A percentile compares a stretch with the other conserved stretches of the same genome.
phyloP scores from a whole-genome alignment of 2,797 vertebrate species.

The Dendrocincla fuliginosa region DNA sequence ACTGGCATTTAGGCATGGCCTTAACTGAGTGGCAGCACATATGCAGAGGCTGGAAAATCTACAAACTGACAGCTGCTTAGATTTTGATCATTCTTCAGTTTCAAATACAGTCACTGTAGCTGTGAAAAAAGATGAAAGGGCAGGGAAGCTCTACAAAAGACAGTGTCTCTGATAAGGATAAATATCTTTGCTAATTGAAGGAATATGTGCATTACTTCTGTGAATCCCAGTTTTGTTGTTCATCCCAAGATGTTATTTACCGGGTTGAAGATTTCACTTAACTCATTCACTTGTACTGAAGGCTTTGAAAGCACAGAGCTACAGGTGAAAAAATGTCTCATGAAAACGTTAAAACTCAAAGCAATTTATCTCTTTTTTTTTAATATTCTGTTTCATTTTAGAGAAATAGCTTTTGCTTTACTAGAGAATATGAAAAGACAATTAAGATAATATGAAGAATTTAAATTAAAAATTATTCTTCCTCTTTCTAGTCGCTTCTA shows the following conservation, averaged over 20 bases:
- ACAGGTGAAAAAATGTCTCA: background rate
- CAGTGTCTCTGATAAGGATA: constrained; percentile 6
- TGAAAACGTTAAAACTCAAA: background rate
- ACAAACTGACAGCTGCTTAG: constrained; percentile 17
- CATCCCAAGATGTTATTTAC: constrained; percentile 5
- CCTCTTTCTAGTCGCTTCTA: background rate
- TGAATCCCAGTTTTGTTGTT: constrained; percentile 24
- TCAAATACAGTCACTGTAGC: constrained; percentile 1
- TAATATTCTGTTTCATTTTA: background rate
- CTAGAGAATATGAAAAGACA: background rate
- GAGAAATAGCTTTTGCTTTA: background rate
- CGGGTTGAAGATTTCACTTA: constrained; percentile 22
- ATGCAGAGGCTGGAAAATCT: background rate
- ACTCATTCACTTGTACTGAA: background rate
- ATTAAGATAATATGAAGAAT: background rate
- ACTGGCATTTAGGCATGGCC: background rate
- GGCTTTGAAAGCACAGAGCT: constrained; percentile 7
- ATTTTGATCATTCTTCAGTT: constrained; percentile 24
- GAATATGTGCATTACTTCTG: constrained; percentile 22
- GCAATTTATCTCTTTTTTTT: background rate
- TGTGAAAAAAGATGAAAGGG: constrained; percentile 49
- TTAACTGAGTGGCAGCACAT: background rate
- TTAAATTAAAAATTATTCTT: constrained; percentile 7
- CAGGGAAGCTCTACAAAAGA: constrained; percentile 42
- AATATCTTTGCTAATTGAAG: constrained; percentile 35